phyloP scores from a whole-genome alignment of 2,888 invertebrate species.

The Leptinotarsa haldemani region DNA sequence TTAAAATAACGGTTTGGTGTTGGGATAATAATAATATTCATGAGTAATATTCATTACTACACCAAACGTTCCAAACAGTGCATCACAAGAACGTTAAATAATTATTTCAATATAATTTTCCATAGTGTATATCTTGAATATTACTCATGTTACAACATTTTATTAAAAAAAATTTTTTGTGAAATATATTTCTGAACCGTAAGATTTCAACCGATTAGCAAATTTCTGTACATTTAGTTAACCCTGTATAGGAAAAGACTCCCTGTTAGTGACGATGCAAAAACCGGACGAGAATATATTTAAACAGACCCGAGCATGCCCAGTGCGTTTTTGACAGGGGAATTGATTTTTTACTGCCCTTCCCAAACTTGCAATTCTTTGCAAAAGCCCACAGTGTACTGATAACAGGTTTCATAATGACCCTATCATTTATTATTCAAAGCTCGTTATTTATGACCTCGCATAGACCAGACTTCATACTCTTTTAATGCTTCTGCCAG shows the following conservation, averaged over 20 bases:
- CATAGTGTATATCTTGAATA: too few species aligned
- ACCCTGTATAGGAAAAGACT: slow-evolving; percentile 16
- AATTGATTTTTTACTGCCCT: slow-evolving; percentile 62
- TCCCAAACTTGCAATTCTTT: slow-evolving; percentile 60
- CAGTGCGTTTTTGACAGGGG: slow-evolving; percentile 51
- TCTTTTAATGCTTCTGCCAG: slow-evolving; percentile 44
- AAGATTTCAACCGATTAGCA: neutral
- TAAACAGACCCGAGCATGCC: slow-evolving; percentile 54
- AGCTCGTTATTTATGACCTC: slow-evolving; percentile 55
- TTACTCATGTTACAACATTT: too few species aligned
- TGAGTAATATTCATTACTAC: too few species aligned
- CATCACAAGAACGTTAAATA: too few species aligned
- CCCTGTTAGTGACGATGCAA: slow-evolving; percentile 37
- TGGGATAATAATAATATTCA: too few species aligned
- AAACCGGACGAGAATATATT: slow-evolving; percentile 53
- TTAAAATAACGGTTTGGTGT: too few species aligned
- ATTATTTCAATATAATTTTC: too few species aligned
- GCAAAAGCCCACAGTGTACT: slow-evolving; percentile 57
- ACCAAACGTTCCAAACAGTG: too few species aligned
- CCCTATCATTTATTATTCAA: slow-evolving; percentile 57
- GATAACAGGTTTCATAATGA: slow-evolving; percentile 60
- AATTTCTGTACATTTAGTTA: neutral
- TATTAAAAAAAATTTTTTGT: neutral
- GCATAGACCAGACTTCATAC: slow-evolving; percentile 52
- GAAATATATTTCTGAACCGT: neutral